Conservation (phyloP, 2,888 invertebrate genomes). For the Leptopilina myrica region DNA sequence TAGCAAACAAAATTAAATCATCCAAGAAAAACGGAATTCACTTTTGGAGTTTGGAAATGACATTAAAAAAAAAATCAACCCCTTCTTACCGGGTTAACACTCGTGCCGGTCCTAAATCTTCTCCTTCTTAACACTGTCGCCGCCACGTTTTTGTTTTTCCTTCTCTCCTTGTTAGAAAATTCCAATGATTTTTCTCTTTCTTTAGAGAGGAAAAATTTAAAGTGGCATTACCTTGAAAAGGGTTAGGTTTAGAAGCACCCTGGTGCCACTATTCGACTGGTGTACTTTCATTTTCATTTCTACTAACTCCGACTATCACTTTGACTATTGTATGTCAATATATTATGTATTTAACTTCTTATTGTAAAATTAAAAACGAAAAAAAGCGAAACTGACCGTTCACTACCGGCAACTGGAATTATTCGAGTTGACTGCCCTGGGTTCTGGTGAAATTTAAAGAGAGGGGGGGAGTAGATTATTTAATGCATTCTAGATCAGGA, state of each 20-base stretch:
- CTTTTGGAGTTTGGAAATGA: not conserved
- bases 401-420: constrained; percentile 1
- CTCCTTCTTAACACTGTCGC: constrained; percentile 23
- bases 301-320: not conserved
- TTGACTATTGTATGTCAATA: too few species aligned
- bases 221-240: not conserved
- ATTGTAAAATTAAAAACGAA: not conserved
- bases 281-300: not conserved
- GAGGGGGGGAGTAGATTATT: not conserved
- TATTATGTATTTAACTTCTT: too few species aligned
- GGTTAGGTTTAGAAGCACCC: constrained; percentile 19
- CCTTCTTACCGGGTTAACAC: constrained; percentile 14
- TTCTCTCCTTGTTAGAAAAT: not conserved
- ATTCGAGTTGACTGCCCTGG: not conserved
- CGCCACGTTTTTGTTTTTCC: constrained; percentile 26
- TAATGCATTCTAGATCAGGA: constrained; percentile 11
- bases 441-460: not conserved
- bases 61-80: not conserved
- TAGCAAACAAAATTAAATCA: not conserved
- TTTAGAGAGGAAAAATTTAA: not conserved
- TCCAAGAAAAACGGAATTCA: not conserved
- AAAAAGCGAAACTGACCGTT: not conserved
- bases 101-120: constrained; percentile 16
- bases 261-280: not conserved
- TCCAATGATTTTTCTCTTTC: not conserved